phyloP scores from a whole-genome alignment of 2,797 vertebrate species.

The Emydoidea blandingii region DNA sequence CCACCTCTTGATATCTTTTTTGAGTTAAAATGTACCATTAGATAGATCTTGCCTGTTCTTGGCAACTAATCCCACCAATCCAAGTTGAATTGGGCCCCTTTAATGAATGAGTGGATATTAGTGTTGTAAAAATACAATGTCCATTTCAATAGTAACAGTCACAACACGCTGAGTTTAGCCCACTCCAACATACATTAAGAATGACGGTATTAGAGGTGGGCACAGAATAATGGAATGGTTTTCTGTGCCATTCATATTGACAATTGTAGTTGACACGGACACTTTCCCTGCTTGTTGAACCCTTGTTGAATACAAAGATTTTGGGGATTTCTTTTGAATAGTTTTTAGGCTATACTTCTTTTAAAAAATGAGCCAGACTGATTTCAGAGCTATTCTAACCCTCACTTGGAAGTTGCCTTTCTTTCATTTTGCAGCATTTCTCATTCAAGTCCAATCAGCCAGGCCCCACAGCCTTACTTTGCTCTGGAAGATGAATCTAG shows the following conservation, averaged over 20 bases:
- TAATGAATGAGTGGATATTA: neutral
- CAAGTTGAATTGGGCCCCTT: neutral
- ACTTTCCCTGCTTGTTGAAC: neutral
- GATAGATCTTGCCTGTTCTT: neutral
- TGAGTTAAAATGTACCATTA: neutral
- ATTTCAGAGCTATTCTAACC: neutral
- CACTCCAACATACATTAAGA: neutral
- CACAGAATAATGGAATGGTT: neutral
- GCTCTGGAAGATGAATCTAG: neutral
- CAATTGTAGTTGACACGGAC: rapidly evolving
- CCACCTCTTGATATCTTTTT: neutral
- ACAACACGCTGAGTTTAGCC: neutral
- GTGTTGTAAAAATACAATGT: neutral
- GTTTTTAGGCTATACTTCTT: neutral
- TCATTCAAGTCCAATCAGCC: neutral
- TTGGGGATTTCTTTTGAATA: rapidly evolving
- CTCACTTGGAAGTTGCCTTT: neutral
- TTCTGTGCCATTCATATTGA: neutral
- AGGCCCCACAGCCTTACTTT: slow-evolving; percentile 1
- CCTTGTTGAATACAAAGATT: neutral
- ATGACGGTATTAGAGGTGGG: neutral
- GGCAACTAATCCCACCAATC: neutral
- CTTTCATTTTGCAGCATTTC: neutral
- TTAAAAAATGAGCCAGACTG: neutral
- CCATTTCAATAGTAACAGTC: neutral